Evolutionary conservation across 2,113 vertebrate genomes (phyloP).

Genomic region (Mesocricetus auratus): DNA sequence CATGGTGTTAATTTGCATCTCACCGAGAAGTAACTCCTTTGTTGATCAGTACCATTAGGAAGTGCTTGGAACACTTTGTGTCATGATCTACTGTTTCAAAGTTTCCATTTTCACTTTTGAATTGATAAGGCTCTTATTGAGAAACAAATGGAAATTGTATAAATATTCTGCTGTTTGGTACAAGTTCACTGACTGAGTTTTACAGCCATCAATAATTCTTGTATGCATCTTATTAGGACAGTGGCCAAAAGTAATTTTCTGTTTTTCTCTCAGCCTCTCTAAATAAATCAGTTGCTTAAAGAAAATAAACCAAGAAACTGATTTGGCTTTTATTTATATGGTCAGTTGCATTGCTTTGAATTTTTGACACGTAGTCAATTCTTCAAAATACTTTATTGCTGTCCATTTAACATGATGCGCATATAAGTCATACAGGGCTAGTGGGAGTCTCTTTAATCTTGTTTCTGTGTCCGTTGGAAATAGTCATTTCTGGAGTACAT

Average conservation of each 20-base stretch:
- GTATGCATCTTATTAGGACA: not conserved
- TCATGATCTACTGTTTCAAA: not conserved
- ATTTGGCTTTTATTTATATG: not conserved
- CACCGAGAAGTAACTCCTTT: not conserved
- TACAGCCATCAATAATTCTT: not conserved
- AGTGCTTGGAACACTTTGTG: not conserved
- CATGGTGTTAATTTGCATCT: not conserved
- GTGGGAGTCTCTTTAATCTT: not conserved
- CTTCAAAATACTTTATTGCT: not conserved
- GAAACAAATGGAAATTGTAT: not conserved
- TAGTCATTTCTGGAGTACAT: not conserved
- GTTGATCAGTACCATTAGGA: not conserved
- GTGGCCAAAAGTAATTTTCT: not conserved
- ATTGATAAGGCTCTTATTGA: not conserved
- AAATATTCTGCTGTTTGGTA: not conserved
- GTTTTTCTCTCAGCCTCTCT: not conserved
- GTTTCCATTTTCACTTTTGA: not conserved
- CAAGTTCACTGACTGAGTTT: not conserved
- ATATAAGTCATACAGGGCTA: not conserved
- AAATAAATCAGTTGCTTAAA: not conserved
- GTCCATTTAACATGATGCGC: not conserved
- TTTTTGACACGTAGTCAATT: not conserved
- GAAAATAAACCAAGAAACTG: constrained; percentile 4
- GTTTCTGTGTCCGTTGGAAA: not conserved
- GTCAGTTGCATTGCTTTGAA: not conserved